A percentile compares a stretch with the other conserved stretches of the same genome.
Evolutionary conservation across 2,888 invertebrate species (phyloP).

Genomic region (Brachyptera putata): DNA sequence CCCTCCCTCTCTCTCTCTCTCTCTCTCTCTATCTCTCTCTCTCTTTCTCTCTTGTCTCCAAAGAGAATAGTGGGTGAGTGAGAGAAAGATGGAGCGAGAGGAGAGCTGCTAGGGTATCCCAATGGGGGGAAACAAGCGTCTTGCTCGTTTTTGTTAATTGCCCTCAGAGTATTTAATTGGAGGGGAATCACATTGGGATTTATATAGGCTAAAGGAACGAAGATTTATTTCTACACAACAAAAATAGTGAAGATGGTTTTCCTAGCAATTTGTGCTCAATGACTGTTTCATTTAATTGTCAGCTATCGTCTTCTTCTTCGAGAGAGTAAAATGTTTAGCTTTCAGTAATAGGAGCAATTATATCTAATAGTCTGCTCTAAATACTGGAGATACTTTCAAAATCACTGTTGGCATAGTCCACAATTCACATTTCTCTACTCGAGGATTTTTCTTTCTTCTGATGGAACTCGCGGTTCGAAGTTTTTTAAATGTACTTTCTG

Average conservation of each 20-base stretch:
- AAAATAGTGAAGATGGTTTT: slow-evolving; percentile 16
- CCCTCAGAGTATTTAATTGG: slow-evolving; percentile 16
- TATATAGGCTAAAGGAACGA: slow-evolving; percentile 21
- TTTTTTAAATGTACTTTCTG: too few species aligned
- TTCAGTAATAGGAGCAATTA: slow-evolving; percentile 20
- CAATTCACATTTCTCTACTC: too few species aligned
- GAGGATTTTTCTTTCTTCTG: too few species aligned
- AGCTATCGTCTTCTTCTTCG: slow-evolving; percentile 13
- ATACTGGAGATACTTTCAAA: slow-evolving; percentile 13
- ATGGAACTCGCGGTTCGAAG: too few species aligned
- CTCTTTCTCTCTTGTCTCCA: neutral
- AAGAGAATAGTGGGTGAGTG: neutral
- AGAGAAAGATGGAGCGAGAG: neutral
- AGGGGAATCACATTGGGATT: slow-evolving; percentile 20
- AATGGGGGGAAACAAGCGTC: slow-evolving; percentile 3
- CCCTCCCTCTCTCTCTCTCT: neutral
- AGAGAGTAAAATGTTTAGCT: slow-evolving; percentile 20
- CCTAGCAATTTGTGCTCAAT: slow-evolving; percentile 19
- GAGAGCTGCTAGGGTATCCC: neutral
- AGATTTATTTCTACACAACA: slow-evolving; percentile 10
- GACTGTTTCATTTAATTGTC: slow-evolving; percentile 21
- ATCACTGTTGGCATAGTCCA: slow-evolving; percentile 13
- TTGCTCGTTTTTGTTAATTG: slow-evolving; percentile 19
- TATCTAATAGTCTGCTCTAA: slow-evolving; percentile 18
- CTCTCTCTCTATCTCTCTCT: neutral